Percentiles rank a stretch among this genome's conserved stretches.
These are phyloP conservation scores for Athripsodes cinereus DNA, from an alignment of 2,888 invertebrate genomes.

Conservation along the genomic window DNA sequence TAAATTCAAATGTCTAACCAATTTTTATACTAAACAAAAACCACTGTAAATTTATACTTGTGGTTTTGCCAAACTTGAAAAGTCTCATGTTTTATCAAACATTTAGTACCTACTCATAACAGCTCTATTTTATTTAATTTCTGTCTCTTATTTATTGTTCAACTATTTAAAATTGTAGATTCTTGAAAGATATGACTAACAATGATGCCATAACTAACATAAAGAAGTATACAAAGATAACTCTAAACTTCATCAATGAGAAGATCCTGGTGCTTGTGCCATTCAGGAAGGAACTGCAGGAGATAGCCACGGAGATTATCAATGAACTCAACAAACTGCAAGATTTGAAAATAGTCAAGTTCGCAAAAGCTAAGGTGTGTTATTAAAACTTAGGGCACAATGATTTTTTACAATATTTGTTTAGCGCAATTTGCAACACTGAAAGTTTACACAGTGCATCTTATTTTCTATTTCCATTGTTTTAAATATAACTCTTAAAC, in stretches of 20 bases:
- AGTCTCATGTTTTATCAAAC: too few species aligned
- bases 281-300: constrained; percentile 60
- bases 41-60: too few species aligned
- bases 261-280: constrained; percentile 62
- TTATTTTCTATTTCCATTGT: too few species aligned
- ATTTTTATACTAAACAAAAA: too few species aligned
- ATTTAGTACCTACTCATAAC: too few species aligned
- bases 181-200: constrained; percentile 71
- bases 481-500: too few species aligned
- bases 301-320: constrained; percentile 56
- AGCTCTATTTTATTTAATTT: too few species aligned
- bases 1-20: too few species aligned
- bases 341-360: constrained; percentile 37
- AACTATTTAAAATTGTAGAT: constrained; percentile 35
- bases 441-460: too few species aligned
- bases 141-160: too few species aligned
- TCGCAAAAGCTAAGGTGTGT: constrained; percentile 22
- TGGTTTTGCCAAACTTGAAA: too few species aligned
- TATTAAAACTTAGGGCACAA: background rate
- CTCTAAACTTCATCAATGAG: constrained; percentile 61
- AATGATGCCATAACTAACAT: constrained; percentile 75
- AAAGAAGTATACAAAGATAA: constrained; percentile 64
- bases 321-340: constrained; percentile 54
- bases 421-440: too few species aligned
- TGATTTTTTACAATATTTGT: background rate